phyloP scores from a whole-genome alignment of 2,113 vertebrate species.

The Cygnus atratus region DNA sequence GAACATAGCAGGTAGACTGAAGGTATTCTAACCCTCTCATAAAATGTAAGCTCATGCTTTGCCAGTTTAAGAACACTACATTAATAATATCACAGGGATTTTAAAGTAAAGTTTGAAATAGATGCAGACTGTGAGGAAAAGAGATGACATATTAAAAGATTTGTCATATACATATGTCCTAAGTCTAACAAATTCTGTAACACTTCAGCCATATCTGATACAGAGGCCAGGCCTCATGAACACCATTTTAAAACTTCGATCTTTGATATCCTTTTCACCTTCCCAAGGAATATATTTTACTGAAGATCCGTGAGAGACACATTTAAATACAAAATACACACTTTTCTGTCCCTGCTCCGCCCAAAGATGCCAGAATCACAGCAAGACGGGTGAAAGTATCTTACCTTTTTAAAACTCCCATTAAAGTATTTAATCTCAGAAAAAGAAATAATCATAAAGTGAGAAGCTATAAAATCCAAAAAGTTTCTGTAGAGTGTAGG shows the following conservation, averaged over 20 bases:
- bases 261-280: background rate
- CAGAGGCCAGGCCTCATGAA: background rate
- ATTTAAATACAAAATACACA: rapidly evolving
- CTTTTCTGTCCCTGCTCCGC: background rate
- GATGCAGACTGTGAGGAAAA: background rate
- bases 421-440: background rate
- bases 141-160: background rate
- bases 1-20: rapidly evolving
- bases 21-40: rapidly evolving
- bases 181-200: background rate
- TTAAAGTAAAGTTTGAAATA: background rate
- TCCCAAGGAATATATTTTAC: background rate
- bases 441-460: background rate
- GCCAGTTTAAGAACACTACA: background rate
- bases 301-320: rapidly evolving
- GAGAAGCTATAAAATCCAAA: background rate
- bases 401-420: background rate
- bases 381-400: background rate
- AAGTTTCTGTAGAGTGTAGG: background rate
- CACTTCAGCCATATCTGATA: background rate
- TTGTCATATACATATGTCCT: rapidly evolving
- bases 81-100: background rate
- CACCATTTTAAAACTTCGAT: rapidly evolving
- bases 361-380: background rate
- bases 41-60: rapidly evolving